These are phyloP conservation scores for Corythornis madagascariensis DNA, from an alignment of 2,113 vertebrate species.

Conservation along the genomic window DNA sequence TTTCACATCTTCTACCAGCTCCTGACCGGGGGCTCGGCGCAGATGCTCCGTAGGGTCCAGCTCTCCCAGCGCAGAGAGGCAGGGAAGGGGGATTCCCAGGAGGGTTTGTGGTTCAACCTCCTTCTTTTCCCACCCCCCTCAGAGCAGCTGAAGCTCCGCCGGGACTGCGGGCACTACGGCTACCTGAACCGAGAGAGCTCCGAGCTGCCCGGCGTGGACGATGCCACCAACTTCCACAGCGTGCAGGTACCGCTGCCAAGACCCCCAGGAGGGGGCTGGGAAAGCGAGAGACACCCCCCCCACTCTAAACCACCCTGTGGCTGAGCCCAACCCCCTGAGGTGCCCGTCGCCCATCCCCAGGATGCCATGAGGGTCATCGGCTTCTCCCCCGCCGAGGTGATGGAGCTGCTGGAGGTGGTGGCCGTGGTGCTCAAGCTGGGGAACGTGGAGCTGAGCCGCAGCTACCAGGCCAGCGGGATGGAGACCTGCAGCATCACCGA, in stretches of 20 bases:
- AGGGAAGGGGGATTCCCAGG: background rate
- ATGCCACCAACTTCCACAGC: conserved; percentile 67
- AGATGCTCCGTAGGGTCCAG: conserved; percentile 77
- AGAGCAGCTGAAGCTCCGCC: conserved; percentile 75
- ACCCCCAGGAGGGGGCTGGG: background rate
- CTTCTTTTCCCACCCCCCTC: background rate
- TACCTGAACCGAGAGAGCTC: conserved; percentile 67
- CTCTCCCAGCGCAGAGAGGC: fast-evolving
- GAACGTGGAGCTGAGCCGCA: conserved; percentile 67
- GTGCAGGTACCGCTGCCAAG: conserved; percentile 62
- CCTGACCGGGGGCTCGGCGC: conserved; percentile 70
- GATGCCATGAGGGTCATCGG: conserved; percentile 79
- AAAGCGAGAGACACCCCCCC: fast-evolving
- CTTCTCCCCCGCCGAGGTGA: conserved; percentile 69
- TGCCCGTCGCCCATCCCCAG: conserved; percentile 1
- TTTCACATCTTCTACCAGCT: conserved; percentile 87
- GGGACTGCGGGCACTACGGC: conserved; percentile 47
- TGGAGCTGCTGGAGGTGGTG: conserved; percentile 71
- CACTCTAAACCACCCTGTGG: background rate
- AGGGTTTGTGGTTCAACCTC: background rate
- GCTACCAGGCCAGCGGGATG: conserved; percentile 73
- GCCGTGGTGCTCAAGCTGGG: conserved; percentile 82
- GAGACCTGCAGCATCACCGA: conserved; percentile 69
- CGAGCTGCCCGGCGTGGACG: conserved; percentile 51
- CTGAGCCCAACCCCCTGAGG: background rate